Base-by-base conservation (phyloP, 2,113 vertebrate species). In the Silurus asotus region DNA sequence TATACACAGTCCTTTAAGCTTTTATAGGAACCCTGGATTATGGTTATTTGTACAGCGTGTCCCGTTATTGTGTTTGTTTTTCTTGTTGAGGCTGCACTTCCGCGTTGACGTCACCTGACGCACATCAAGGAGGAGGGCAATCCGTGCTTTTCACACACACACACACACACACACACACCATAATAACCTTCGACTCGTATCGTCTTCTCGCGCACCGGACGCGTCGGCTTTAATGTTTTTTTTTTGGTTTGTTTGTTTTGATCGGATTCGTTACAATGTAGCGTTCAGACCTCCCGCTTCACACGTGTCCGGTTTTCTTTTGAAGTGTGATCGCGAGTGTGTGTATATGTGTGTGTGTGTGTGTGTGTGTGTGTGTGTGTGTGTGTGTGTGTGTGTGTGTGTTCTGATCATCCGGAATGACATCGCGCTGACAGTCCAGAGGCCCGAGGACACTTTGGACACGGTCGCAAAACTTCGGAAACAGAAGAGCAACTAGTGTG, bases 61-160 rank as follows among this genome's bases (percentile, higher is more conserved):
- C 74, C 6, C 49, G 8, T 13, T 28, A 9, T 58, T 9, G 53
- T 28, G 10, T 56, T 77, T 74, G 45, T 49, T 1, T 49, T 77
- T n/a, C 4, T 58, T 82, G 51, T 86, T 69, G 23, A 37, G 8
- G 85, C 48, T 82, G 86, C 81, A 77, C 49, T 82, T 48, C 19
- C 91, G 92, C 93, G 91, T 91, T 94, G 93, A 94, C 88, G 85
- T 92, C 92, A 89, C 91, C 85, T 92, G 93, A 94, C 89, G 85
- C 92, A 69, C 74, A 76, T 87, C 25, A 88, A 85, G 92, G 88
- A 92, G 92, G 92, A 89, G 90, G 88, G 91, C 87, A 91, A 90
- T 86, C 90, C 83, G 84, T 90, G 92, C 88, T 91, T 90, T 92
- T 91, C 91, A 93, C 81, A 76, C 61, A 62, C 83, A 61, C 13